Base-by-base conservation (phyloP, 1,140 invertebrate species). In the Drosophila gunungcola region DNA sequence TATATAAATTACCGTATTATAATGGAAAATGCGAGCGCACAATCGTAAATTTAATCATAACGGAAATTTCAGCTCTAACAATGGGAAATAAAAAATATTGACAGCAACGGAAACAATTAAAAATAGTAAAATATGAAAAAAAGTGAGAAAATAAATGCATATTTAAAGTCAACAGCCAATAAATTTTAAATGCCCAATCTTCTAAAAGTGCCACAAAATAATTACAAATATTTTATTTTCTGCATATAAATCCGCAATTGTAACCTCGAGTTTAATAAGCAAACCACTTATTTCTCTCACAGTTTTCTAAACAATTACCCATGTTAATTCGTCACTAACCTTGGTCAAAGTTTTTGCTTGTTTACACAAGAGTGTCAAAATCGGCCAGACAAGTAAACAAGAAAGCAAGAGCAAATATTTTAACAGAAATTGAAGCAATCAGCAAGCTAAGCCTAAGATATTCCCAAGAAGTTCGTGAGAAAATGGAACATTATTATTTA, bases 261-360 rank as follows among this genome's bases (percentile, higher is more conserved):
- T 3, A 65, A 21, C 13, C 25, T 36, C 29, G 48, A n/a, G 42
- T 60, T 45, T 29, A 42, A 21, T 27, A 13, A 9, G 12, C 25
- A 54, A 42, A 32, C 52, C 64, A 60, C 60, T 78, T 65, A 43
- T 39, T 68, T 70, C 38, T 39, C 64, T 41, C 45, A 27, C 16
- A 55, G 55, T 55, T 55, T 48, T n/a, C 41, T n/a, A n/a, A 13
- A 34, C 48, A 69, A 70, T 69, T 46, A 11, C 42, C 27, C 61
- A 51, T 74, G 46, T 57, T 63, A 67, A 67, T 80, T 68, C 61
- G 38, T 51, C 27, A 49, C 42, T 45, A 48, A 53, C 55, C 34
- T 73, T 61, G 34, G 21, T n/a, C 32, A 51, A 51, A 56, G 12
- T 63, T 51, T 58, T 73, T 48, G 39, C 67, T 61, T 65, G 49